Evolutionary conservation across 2,113 vertebrate genomes (phyloP).

Genomic region (Panurus biarmicus): DNA sequence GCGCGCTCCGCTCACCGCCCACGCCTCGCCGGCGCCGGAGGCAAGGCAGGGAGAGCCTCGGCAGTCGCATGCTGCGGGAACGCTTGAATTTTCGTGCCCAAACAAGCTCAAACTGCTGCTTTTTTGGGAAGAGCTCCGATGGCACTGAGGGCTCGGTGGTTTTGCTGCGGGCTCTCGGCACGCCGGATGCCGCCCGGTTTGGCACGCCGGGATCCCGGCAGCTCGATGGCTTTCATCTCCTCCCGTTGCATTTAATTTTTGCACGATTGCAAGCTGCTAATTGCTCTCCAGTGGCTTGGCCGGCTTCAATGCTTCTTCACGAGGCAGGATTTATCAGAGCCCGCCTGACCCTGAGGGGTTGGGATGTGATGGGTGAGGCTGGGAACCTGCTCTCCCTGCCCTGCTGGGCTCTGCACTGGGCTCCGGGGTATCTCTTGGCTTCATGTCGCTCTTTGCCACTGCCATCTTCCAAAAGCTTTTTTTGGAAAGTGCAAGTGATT

Average conservation of each 20-base stretch:
- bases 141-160: not conserved
- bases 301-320: not conserved
- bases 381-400: not conserved
- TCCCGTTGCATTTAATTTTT: not conserved
- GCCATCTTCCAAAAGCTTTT: not conserved
- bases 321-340: not conserved
- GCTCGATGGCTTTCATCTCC: not conserved
- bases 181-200: not conserved
- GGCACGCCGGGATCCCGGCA: not conserved
- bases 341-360: accelerated
- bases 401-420: accelerated
- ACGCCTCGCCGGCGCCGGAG: not conserved
- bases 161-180: not conserved
- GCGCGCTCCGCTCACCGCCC: not conserved
- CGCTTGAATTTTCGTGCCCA: not conserved
- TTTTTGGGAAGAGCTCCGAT: not conserved
- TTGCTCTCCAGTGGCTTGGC: not conserved
- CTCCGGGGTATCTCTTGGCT: not conserved
- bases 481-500: not conserved
- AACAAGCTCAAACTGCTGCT: not conserved
- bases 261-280: not conserved
- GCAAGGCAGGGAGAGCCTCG: not conserved
- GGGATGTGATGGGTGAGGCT: not conserved
- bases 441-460: accelerated
- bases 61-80: not conserved